Evolutionary conservation across 2,888 invertebrate species (phyloP).

Genomic region (Drosophila histrio): DNA sequence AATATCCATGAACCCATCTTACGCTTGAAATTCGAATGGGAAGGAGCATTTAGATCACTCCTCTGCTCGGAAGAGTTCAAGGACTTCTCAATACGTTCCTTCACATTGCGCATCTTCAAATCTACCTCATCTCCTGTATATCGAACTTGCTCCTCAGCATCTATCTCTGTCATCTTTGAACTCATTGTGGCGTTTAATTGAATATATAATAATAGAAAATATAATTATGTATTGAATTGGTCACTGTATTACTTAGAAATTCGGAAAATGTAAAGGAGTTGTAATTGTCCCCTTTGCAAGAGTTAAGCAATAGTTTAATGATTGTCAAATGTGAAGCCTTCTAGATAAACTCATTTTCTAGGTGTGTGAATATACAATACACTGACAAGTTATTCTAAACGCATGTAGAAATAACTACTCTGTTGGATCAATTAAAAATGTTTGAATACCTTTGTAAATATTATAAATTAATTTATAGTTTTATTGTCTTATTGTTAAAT

Average conservation of each 20-base stretch:
- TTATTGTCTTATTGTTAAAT: too few species aligned
- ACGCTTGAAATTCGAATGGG: background rate
- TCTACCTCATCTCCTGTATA: background rate
- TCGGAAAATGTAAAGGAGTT: background rate
- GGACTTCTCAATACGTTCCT: background rate
- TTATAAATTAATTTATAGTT: too few species aligned
- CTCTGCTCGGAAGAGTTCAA: background rate
- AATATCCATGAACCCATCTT: slow-evolving; percentile 50
- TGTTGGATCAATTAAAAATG: too few species aligned
- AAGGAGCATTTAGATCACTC: background rate
- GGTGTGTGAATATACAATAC: too few species aligned
- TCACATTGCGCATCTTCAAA: background rate
- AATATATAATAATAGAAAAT: background rate
- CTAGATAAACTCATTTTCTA: background rate
- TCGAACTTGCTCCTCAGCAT: background rate
- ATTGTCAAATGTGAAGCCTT: background rate
- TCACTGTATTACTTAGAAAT: background rate
- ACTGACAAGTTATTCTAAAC: too few species aligned
- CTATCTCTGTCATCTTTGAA: background rate
- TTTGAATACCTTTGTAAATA: too few species aligned
- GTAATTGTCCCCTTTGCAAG: background rate
- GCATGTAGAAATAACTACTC: too few species aligned
- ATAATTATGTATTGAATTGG: background rate
- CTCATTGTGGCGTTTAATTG: background rate
- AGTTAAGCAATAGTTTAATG: background rate